A percentile compares a stretch with the other conserved stretches of the same genome.
Evolutionary conservation across 2,113 vertebrate genomes (phyloP).

Genomic region (Ochotona curzoniae): DNA sequence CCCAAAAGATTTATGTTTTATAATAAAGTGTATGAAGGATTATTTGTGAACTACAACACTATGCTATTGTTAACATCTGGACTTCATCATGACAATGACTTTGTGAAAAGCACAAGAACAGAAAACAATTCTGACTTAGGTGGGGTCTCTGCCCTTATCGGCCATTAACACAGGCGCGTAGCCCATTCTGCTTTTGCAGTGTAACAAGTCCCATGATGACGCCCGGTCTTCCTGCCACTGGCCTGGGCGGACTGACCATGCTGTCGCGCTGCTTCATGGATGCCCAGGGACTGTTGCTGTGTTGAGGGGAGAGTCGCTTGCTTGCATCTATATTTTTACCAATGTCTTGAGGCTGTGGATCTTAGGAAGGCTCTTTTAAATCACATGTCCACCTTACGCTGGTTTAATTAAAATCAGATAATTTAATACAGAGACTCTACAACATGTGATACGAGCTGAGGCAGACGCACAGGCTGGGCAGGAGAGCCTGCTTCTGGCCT

Average conservation of each 20-base stretch:
- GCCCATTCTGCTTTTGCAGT: neutral
- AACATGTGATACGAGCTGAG: too few species aligned
- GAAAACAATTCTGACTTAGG: too few species aligned
- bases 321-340: neutral
- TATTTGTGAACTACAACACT: neutral
- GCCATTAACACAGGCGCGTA: neutral
- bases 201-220: neutral
- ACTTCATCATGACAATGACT: neutral
- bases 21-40: neutral
- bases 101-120: neutral
- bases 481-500: too few species aligned
- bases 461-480: too few species aligned
- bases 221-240: neutral
- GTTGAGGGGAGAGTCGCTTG: neutral
- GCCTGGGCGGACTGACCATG: neutral
- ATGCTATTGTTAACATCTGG: neutral
- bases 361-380: neutral
- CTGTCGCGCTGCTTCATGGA: rapidly evolving
- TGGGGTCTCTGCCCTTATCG: too few species aligned
- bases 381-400: slow-evolving; percentile 28
- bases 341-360: neutral
- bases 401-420: slow-evolving; percentile 60
- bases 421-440: slow-evolving; percentile 20
- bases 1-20: neutral
- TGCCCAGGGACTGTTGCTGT: neutral